A percentile compares a stretch with the other conserved stretches of the same genome.
phyloP scores from a whole-genome alignment of 2,113 vertebrate genomes.

The Nycticebus coucang region DNA sequence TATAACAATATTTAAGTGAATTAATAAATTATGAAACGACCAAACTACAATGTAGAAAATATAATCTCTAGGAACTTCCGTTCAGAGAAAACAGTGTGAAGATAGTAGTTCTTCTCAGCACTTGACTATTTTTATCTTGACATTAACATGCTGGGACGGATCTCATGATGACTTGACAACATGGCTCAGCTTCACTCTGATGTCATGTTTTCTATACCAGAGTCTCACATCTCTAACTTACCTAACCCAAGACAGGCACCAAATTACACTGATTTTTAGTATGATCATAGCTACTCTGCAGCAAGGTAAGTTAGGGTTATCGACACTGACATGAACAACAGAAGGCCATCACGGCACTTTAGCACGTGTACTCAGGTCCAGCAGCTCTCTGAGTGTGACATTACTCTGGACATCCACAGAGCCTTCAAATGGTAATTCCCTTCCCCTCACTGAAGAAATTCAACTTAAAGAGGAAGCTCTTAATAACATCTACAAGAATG shows the following conservation, averaged over 20 bases:
- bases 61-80: neutral
- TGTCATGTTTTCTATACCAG: neutral
- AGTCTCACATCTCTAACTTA: neutral
- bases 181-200: neutral
- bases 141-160: neutral
- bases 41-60: neutral
- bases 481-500: neutral
- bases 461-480: neutral
- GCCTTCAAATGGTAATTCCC: neutral
- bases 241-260: constrained; percentile 2
- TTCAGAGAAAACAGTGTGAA: neutral
- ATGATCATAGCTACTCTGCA: neutral
- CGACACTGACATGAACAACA: neutral
- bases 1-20: neutral
- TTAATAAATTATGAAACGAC: neutral
- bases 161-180: neutral
- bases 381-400: accelerated
- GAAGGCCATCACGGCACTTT: neutral
- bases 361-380: neutral
- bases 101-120: neutral
- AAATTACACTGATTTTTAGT: neutral
- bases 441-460: neutral
- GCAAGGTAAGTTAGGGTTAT: neutral
- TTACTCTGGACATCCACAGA: neutral
- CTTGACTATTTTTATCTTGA: neutral